phyloP scores from a whole-genome alignment of 2,888 invertebrate genomes.

The Andrena praecox region DNA sequence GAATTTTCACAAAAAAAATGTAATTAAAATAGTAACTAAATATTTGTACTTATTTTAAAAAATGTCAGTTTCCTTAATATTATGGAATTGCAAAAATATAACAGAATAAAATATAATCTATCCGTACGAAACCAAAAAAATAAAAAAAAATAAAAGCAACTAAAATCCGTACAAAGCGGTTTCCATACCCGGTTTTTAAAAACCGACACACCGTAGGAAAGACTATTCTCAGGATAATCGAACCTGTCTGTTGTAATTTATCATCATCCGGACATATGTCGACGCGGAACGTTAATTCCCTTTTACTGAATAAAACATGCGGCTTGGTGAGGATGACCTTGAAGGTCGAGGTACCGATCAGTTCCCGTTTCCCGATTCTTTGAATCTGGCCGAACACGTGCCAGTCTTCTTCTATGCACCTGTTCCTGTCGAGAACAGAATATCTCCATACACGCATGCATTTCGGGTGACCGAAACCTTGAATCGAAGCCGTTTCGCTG shows the following conservation, averaged over 20 bases:
- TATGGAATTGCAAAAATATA: no score
- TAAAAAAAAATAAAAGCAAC: no score
- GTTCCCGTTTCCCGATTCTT: constrained; percentile 86
- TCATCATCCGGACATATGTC: constrained; percentile 86
- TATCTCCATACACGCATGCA: background rate
- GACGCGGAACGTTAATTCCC: constrained; percentile 85
- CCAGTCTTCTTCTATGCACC: constrained; percentile 86
- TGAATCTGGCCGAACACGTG: constrained; percentile 87
- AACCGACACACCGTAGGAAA: background rate
- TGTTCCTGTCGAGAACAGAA: constrained; percentile 65
- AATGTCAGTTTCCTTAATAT: no score
- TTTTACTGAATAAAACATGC: constrained; percentile 86
- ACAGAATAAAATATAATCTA: no score
- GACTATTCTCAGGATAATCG: background rate
- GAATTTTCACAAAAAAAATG: no score
- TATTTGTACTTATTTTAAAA: no score
- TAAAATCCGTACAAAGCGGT: no score
- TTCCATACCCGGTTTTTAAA: no score
- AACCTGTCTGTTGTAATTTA: constrained; percentile 85
- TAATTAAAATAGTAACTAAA: no score
- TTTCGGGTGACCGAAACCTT: background rate
- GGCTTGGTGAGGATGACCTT: constrained; percentile 88
- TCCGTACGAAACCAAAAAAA: no score
- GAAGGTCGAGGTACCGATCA: constrained; percentile 86
- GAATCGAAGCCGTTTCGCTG: background rate